Conservation (phyloP, 64 coral and sea anemone species). For the Montipora foliosa region DNA sequence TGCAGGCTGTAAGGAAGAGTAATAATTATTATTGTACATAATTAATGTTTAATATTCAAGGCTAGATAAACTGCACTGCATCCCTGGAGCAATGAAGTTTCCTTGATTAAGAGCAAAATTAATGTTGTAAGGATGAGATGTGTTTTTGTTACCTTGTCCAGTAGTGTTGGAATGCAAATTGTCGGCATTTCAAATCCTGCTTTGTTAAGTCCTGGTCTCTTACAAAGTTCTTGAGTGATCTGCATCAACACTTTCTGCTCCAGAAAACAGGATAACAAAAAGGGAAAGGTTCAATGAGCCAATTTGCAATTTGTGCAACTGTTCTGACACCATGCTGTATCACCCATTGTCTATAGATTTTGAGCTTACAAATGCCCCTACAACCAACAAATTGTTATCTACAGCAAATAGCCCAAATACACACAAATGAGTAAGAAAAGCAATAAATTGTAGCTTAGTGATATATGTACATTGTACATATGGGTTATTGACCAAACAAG, state of each 20-base stretch:
- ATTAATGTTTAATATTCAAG: background rate
- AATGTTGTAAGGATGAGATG: background rate
- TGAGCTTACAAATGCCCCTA: too few relatives aligned
- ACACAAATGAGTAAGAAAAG: too few relatives aligned
- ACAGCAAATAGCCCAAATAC: too few relatives aligned
- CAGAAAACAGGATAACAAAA: background rate
- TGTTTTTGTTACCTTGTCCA: conserved; percentile 76
- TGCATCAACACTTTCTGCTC: conserved; percentile 97
- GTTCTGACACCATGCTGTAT: too few relatives aligned
- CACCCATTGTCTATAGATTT: too few relatives aligned
- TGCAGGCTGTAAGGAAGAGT: conserved; percentile 67
- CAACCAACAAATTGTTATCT: too few relatives aligned
- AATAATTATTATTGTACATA: too few relatives aligned
- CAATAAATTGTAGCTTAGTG: too few relatives aligned
- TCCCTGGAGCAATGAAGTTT: background rate
- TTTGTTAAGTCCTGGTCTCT: conserved; percentile 97
- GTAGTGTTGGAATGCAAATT: conserved; percentile 88
- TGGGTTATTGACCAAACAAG: too few relatives aligned
- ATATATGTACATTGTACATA: too few relatives aligned
- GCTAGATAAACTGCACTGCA: background rate
- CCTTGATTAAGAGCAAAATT: background rate
- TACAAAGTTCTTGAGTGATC: conserved; percentile 98
- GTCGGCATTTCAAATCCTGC: conserved; percentile 99
- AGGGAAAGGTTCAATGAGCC: background rate
- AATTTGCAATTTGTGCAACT: background rate